Evolutionary conservation across 1,140 invertebrate genomes (phyloP), one percentile per base, ranked within the genome.

Genomic region (Centruroides vittatus): DNA sequence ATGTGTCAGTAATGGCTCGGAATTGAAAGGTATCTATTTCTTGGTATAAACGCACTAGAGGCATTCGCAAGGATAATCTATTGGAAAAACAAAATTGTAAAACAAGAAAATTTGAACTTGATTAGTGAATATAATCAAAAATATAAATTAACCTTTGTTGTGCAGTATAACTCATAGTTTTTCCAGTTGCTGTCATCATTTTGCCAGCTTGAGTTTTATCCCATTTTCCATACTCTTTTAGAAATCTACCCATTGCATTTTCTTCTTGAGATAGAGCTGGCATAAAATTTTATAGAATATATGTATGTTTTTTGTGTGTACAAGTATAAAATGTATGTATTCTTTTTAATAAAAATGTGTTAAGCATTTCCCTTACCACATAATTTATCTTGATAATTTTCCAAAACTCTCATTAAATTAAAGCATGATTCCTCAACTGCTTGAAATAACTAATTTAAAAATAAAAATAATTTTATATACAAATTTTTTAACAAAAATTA

Each of bases 11-110:
- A 0, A 99, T 88, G 1, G 95, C 96, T 65, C 93, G 80, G 64
- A 86, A 85, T 67, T 90, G 80, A 75, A 99, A 99, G 12, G 96
- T 98, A 74, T 98, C 93, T 1, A 99, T 88, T 76, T 98, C 95
- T 75, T 85, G 92, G 73, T 96, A 91, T 41, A 99, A 77, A 58
- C 95, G 79, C 12, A 93, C 78, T 11, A 99, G 75, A 9, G 95
- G 91, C 47, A 85, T 82, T 67, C 93, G 80, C 7, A 98, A 75
- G 23, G 85, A 84, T 69, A 95, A 80, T 63, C 93, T 78, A 67
- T 47, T 36, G 46, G 57, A 57, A 68, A 35, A 50, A 58, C 8
- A 59, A 54, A 2, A 23, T 23, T 23, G 23, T 23, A 23, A 23
- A 23, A 23, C 23, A 23, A 23, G 23, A 23, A 23, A 23, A 2